phyloP scores from a whole-genome alignment of 2,888 invertebrate genomes.

The Chalcis sispes region DNA sequence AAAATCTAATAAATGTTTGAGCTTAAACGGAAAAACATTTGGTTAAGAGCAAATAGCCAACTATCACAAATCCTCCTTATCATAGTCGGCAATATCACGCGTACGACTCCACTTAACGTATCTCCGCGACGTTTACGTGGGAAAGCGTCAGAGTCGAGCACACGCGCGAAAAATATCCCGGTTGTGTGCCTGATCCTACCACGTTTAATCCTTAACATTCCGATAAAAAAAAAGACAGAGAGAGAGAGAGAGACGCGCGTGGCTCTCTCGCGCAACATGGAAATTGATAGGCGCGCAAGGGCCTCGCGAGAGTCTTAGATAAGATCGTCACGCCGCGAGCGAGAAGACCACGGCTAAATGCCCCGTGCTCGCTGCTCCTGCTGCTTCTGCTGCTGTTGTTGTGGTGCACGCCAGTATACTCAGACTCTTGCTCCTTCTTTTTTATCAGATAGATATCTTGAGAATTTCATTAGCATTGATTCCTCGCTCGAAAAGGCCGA shows the following conservation, averaged over 20 bases:
- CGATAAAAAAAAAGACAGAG: too few species aligned
- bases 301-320: conserved; percentile 55
- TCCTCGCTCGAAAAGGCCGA: conserved; percentile 26
- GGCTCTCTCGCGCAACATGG: conserved; percentile 47
- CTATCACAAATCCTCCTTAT: too few species aligned
- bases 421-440: conserved; percentile 56
- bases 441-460: conserved; percentile 64
- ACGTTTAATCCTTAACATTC: too few species aligned
- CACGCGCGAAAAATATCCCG: neutral
- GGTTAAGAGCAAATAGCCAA: too few species aligned
- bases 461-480: conserved; percentile 68
- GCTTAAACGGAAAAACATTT: too few species aligned
- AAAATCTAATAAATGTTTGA: too few species aligned
- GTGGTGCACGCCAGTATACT: neutral
- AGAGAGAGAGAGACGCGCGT: conserved; percentile 1
- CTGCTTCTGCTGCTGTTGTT: conserved; percentile 8
- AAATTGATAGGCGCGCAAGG: conserved; percentile 62
- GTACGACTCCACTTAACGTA: too few species aligned
- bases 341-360: conserved; percentile 50
- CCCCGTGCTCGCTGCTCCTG: conserved; percentile 2
- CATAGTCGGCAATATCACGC: too few species aligned
- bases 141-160: neutral
- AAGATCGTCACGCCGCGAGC: conserved; percentile 64
- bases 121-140: too few species aligned
- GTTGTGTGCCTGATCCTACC: too few species aligned